A percentile compares a stretch with the other conserved stretches of the same genome.
Evolutionary conservation across 2,888 invertebrate genomes (phyloP).

Genomic region (Glomeris marginata): DNA sequence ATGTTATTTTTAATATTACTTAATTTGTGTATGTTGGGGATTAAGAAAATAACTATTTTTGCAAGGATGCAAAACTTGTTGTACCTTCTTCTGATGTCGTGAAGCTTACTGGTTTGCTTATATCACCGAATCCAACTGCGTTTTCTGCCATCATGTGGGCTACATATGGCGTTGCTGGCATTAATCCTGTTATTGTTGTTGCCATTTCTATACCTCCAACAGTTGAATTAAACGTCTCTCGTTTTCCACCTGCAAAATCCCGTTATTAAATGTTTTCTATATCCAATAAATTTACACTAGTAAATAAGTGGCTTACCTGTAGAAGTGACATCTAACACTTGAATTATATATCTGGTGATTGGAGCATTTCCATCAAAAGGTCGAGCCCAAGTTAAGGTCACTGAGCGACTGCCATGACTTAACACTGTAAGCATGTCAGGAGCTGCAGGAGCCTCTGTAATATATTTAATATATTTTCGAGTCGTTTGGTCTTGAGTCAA

Average conservation of each 20-base stretch:
- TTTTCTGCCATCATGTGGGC: constrained; percentile 12
- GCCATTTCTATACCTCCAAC: constrained; percentile 7
- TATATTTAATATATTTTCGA: neutral
- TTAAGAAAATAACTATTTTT: too few species aligned
- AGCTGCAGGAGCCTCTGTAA: constrained; percentile 9
- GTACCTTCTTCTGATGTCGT: constrained; percentile 14
- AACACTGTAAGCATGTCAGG: constrained; percentile 7
- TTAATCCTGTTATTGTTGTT: constrained; percentile 7
- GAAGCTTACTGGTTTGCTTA: constrained; percentile 11
- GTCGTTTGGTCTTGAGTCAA: neutral
- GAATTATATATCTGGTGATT: constrained; percentile 26
- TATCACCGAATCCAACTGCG: constrained; percentile 11
- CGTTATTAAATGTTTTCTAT: too few species aligned
- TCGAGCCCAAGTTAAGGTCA: constrained; percentile 26
- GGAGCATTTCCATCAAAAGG: constrained; percentile 31
- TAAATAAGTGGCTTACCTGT: constrained; percentile 19
- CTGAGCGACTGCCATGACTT: constrained; percentile 21
- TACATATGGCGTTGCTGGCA: constrained; percentile 11
- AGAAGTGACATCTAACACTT: constrained; percentile 22
- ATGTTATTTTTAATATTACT: too few species aligned
- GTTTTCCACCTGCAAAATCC: too few species aligned
- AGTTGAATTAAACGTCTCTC: constrained; percentile 6
- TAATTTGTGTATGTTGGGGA: too few species aligned
- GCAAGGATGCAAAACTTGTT: too few species aligned
- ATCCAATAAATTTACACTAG: too few species aligned